Percentiles rank a stretch among this genome's conserved stretches.
These are phyloP conservation scores for Elephas maximus DNA, from an alignment of 2,113 vertebrate genomes.

Conservation along the genomic window DNA sequence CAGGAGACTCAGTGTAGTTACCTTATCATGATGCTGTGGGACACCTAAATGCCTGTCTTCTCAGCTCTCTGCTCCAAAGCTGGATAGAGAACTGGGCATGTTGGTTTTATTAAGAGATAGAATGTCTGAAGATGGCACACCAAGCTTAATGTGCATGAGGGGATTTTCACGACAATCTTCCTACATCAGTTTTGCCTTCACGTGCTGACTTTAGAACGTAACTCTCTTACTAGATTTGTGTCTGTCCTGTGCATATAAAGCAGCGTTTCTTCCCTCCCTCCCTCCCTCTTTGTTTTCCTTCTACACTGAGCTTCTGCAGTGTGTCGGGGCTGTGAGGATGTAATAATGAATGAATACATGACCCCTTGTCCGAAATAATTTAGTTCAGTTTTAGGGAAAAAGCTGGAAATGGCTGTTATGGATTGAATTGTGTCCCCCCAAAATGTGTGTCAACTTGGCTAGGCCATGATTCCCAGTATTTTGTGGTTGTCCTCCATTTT, in stretches of 20 bases:
- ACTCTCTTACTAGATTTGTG: background rate
- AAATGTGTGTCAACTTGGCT: too few species aligned
- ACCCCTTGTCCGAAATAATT: background rate
- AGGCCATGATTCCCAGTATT: too few species aligned
- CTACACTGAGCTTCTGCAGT: background rate
- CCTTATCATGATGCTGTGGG: background rate
- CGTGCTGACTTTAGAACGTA: background rate
- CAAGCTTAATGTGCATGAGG: background rate
- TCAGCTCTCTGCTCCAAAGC: background rate
- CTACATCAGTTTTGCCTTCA: background rate
- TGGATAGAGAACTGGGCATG: background rate
- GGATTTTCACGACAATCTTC: background rate
- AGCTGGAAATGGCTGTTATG: background rate
- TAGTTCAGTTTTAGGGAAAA: constrained; percentile 21
- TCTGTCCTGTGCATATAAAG: background rate
- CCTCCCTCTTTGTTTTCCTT: background rate
- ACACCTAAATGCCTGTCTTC: background rate
- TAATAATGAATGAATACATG: background rate
- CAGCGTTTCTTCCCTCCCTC: background rate
- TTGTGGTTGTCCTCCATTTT: too few species aligned
- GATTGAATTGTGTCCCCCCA: too few species aligned
- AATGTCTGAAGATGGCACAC: background rate
- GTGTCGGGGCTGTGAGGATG: background rate
- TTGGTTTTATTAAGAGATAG: background rate
- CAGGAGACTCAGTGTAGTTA: background rate